These are phyloP conservation scores for Trachops cirrhosus DNA, from an alignment of 2,797 vertebrate species.

Conservation along the genomic window DNA sequence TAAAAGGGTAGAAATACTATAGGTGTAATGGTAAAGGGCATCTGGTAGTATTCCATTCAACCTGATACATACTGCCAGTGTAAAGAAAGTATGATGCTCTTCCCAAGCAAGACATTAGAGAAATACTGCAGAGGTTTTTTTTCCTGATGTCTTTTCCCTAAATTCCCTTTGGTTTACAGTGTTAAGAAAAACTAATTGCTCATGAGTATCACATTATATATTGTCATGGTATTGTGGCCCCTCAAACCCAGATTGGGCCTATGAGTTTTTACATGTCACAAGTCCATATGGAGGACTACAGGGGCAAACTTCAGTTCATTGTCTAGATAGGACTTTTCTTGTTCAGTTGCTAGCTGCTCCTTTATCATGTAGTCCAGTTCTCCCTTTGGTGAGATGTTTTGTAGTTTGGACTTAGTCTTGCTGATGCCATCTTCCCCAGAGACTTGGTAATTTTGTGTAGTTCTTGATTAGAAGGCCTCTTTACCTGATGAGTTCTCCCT, in stretches of 20 bases:
- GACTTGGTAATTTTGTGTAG: neutral
- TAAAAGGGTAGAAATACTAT: neutral
- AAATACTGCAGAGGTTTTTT: neutral
- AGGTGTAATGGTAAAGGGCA: neutral
- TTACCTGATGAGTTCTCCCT: neutral
- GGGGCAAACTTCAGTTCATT: neutral
- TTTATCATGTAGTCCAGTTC: neutral
- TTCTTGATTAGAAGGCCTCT: constrained; percentile 26
- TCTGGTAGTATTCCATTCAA: neutral
- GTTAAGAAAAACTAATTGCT: neutral
- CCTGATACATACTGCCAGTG: neutral
- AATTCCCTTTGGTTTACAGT: neutral
- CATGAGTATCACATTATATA: neutral
- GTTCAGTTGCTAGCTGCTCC: neutral
- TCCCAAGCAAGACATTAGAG: neutral
- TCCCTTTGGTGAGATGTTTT: neutral
- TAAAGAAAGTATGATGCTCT: neutral
- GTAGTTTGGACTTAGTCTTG: neutral
- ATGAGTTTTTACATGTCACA: neutral
- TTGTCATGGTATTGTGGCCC: neutral
- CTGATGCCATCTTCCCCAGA: neutral
- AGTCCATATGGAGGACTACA: neutral
- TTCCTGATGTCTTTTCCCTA: neutral
- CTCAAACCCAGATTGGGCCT: neutral
- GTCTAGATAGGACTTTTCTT: neutral